Evolutionary conservation across 2,888 invertebrate genomes (phyloP).

Genomic region (Bugulina stolonifera): DNA sequence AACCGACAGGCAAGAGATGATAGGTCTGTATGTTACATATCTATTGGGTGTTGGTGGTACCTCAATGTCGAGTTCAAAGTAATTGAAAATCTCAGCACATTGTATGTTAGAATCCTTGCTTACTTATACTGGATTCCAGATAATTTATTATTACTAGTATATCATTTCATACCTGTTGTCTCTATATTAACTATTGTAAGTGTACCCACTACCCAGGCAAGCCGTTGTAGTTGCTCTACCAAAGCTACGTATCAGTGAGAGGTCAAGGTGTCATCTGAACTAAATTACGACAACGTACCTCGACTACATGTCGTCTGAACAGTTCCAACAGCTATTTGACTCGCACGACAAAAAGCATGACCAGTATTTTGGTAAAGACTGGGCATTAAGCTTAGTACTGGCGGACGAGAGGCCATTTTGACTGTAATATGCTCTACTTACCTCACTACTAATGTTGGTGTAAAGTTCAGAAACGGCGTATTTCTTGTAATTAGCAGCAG

Average conservation of each 20-base stretch:
- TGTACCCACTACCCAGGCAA: background rate
- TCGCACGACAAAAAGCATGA: background rate
- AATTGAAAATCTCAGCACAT: too few species aligned
- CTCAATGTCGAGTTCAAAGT: too few species aligned
- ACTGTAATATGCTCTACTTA: too few species aligned
- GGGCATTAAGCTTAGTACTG: too few species aligned
- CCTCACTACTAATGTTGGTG: constrained; percentile 67
- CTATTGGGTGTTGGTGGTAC: too few species aligned
- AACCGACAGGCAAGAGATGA: too few species aligned
- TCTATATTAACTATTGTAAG: background rate
- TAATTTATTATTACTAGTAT: background rate
- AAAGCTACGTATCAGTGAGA: background rate
- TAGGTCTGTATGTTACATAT: too few species aligned
- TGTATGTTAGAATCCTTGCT: too few species aligned
- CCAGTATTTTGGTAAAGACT: too few species aligned
- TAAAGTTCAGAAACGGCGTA: constrained; percentile 74
- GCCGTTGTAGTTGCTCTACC: background rate
- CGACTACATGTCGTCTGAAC: background rate
- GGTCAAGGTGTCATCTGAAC: background rate
- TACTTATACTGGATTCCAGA: too few species aligned
- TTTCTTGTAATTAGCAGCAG: constrained; percentile 79
- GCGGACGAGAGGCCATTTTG: too few species aligned
- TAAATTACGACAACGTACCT: background rate
- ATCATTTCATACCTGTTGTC: background rate
- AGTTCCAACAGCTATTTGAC: background rate